phyloP scores from a whole-genome alignment of 2,113 vertebrate genomes.

The Corythoichthys haematopterus region DNA sequence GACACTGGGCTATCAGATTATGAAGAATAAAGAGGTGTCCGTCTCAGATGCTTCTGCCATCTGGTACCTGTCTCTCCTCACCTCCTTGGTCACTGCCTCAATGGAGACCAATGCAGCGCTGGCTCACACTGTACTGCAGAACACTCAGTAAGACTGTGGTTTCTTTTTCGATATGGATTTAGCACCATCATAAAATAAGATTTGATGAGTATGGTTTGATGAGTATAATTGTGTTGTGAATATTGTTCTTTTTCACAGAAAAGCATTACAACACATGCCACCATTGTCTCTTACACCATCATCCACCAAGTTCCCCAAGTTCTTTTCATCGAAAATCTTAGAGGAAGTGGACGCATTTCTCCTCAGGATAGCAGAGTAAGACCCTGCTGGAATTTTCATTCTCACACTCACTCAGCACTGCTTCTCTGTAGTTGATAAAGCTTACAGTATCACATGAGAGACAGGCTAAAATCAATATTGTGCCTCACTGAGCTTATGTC shows the following conservation, averaged over 20 bases:
- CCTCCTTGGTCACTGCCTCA: constrained; percentile 91
- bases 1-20: constrained; percentile 87
- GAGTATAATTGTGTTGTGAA: background rate
- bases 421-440: constrained; percentile 12
- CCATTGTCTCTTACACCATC: constrained; percentile 86
- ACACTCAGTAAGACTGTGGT: constrained; percentile 83
- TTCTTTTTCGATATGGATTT: background rate
- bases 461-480: constrained; percentile 24
- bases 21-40: constrained; percentile 86
- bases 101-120: constrained; percentile 93
- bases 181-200: too few relatives aligned
- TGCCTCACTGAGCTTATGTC: constrained; percentile 1
- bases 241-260: constrained; percentile 66
- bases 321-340: constrained; percentile 89
- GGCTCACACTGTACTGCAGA: constrained; percentile 88
- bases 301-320: constrained; percentile 89
- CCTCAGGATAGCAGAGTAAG: constrained; percentile 84
- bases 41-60: constrained; percentile 95
- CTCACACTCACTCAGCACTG: constrained; percentile 12
- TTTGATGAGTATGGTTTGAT: too few relatives aligned
- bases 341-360: constrained; percentile 96
- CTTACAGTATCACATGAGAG: constrained; percentile 15
- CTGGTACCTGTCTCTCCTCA: constrained; percentile 96
- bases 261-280: constrained; percentile 93
- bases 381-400: constrained; percentile 3